phyloP scores from a whole-genome alignment of 1,140 invertebrate genomes.

The Orchestia grillus region DNA sequence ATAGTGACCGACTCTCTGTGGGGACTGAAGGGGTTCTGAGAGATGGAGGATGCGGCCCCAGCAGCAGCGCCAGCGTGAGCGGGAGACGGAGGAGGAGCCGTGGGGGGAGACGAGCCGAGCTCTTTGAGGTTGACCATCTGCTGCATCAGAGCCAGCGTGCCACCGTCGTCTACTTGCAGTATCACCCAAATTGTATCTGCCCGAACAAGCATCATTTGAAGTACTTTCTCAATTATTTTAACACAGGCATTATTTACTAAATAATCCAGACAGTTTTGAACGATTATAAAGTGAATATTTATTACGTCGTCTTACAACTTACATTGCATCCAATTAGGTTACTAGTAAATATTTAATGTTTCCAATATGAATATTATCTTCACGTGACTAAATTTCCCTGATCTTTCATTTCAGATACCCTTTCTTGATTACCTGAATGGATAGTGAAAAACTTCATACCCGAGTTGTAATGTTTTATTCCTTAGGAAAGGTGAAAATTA shows the following conservation, averaged over 20 bases:
- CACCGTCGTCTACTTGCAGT: conserved; percentile 78
- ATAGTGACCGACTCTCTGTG: background rate
- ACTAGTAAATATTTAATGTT: too few relatives aligned
- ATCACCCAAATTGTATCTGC: conserved; percentile 81
- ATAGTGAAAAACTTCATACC: too few relatives aligned
- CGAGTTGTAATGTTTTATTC: too few relatives aligned
- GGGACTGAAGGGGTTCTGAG: conserved; percentile 26
- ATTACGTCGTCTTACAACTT: too few relatives aligned
- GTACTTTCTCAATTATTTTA: background rate
- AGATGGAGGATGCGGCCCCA: background rate
- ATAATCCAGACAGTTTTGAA: too few relatives aligned
- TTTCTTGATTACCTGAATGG: too few relatives aligned
- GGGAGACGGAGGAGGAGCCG: conserved; percentile 44
- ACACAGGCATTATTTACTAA: background rate
- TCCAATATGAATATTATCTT: too few relatives aligned
- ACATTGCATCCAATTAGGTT: too few relatives aligned
- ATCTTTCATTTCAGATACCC: too few relatives aligned
- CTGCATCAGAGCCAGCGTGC: conserved; percentile 79
- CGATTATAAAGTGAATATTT: too few relatives aligned
- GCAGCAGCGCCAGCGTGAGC: conserved; percentile 22
- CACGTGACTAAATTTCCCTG: too few relatives aligned
- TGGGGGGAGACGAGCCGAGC: conserved; percentile 60
- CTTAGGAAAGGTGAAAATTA: too few relatives aligned
- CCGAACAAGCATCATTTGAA: background rate
- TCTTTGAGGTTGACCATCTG: conserved; percentile 75